These are phyloP conservation scores for Furcula furcula DNA, from an alignment of 2,888 invertebrate species.

Conservation along the genomic window DNA sequence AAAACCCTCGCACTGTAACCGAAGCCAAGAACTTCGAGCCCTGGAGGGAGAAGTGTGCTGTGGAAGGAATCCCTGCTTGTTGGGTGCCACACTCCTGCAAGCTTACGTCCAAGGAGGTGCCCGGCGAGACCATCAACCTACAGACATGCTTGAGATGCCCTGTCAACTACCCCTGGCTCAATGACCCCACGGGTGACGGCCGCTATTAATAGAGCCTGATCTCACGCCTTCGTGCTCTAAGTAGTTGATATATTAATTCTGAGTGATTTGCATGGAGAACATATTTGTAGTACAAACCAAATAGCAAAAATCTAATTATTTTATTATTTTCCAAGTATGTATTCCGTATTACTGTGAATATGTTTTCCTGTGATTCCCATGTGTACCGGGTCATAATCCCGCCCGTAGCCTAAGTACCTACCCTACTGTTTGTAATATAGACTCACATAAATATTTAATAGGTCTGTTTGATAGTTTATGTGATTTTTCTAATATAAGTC, in stretches of 20 bases:
- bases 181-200: conserved; percentile 94
- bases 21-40: conserved; percentile 96
- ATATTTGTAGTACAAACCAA: conserved; percentile 50
- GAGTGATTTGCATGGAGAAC: conserved; percentile 59
- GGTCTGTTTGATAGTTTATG: conserved; percentile 79
- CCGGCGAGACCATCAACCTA: conserved; percentile 96
- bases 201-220: conserved; percentile 86
- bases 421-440: conserved; percentile 80
- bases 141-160: conserved; percentile 97
- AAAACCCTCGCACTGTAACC: conserved; percentile 91
- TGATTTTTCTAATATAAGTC: conserved; percentile 80
- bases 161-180: conserved; percentile 96
- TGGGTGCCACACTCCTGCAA: conserved; percentile 96
- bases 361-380: conserved; percentile 69
- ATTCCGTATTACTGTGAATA: conserved; percentile 46
- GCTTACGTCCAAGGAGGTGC: conserved; percentile 94
- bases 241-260: conserved; percentile 66
- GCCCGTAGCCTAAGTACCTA: conserved; percentile 80
- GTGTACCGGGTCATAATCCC: conserved; percentile 82
- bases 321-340: conserved; percentile 6
- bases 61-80: conserved; percentile 91
- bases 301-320: neutral
- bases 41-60: conserved; percentile 96
- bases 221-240: conserved; percentile 70
- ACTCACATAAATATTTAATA: conserved; percentile 81